Conservation (phyloP, 2,888 invertebrate species). For the Leucozona laternaria region DNA sequence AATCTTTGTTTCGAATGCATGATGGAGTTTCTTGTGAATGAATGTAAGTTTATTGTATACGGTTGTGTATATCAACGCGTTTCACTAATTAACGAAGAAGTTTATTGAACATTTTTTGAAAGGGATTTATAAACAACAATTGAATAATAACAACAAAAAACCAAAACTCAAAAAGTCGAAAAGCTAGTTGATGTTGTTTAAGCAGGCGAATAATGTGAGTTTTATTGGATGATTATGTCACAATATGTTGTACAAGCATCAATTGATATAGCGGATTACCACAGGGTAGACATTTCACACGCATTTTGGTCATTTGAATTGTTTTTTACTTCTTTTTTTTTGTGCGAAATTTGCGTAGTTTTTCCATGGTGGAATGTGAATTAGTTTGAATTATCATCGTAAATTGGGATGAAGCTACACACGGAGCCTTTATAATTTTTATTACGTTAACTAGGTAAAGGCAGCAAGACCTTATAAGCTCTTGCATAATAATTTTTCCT, state of each 20-base stretch:
- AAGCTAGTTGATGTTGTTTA: conserved; percentile 25
- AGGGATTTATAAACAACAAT: conserved; percentile 44
- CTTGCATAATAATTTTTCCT: too few relatives aligned
- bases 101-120: conserved; percentile 63
- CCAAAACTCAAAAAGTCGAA: neutral
- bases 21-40: neutral
- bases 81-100: conserved; percentile 69
- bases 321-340: conserved; percentile 11
- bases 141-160: conserved; percentile 12
- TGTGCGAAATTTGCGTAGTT: neutral
- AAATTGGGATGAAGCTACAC: too few relatives aligned
- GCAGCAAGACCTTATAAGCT: too few relatives aligned
- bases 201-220: conserved; percentile 38
- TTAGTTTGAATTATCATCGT: too few relatives aligned
- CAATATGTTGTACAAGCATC: conserved; percentile 17
- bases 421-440: too few relatives aligned
- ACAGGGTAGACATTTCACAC: conserved; percentile 19
- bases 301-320: conserved; percentile 30
- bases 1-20: conserved; percentile 52
- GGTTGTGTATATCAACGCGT: conserved; percentile 69
- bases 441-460: too few relatives aligned
- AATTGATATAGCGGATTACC: conserved; percentile 17
- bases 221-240: conserved; percentile 46
- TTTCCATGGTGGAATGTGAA: too few relatives aligned
- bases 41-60: conserved; percentile 19